A percentile compares a stretch with the other conserved stretches of the same genome.
Conservation (phyloP, 2,797 vertebrate genomes). For the Cirrhinus molitorella region DNA sequence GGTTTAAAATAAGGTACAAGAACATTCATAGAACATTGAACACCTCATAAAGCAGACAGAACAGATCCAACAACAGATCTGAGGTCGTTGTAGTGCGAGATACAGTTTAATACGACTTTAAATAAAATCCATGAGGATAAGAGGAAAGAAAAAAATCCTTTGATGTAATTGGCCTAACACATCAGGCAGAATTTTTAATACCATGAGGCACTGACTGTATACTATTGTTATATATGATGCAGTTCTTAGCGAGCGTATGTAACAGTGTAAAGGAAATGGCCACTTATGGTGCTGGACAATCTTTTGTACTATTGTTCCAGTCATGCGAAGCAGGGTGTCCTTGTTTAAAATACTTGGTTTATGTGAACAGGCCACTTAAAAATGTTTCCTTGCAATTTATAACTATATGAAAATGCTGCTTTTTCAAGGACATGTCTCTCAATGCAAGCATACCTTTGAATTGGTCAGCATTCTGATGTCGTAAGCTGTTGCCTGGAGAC, state of each 20-base stretch:
- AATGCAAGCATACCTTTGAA: slow-evolving; percentile 1
- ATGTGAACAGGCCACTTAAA: neutral
- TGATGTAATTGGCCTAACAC: slow-evolving; percentile 50
- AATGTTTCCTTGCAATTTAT: neutral
- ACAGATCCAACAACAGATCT: slow-evolving; percentile 49
- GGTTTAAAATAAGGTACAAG: slow-evolving; percentile 54
- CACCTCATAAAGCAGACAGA: slow-evolving; percentile 71
- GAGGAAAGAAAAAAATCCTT: slow-evolving; percentile 48
- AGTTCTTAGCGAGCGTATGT: slow-evolving; percentile 62
- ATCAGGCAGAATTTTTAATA: slow-evolving; percentile 22
- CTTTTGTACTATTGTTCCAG: slow-evolving; percentile 17
- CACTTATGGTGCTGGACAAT: slow-evolving; percentile 2
- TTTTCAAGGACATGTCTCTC: slow-evolving; percentile 17
- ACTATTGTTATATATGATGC: slow-evolving; percentile 29
- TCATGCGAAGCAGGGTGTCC: neutral
- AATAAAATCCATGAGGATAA: slow-evolving; percentile 63
- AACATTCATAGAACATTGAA: slow-evolving; percentile 65
- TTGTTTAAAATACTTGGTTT: slow-evolving; percentile 27
- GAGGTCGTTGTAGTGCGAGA: slow-evolving; percentile 67
- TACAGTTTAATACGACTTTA: slow-evolving; percentile 55
- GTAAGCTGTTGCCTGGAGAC: slow-evolving; percentile 13
- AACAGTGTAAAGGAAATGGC: slow-evolving; percentile 33
- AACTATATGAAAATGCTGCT: neutral
- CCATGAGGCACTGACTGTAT: slow-evolving; percentile 29
- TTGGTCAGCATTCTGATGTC: slow-evolving; percentile 20